Conservation (phyloP, 1,140 invertebrate genomes). For the Oreohelix idahoensis region DNA sequence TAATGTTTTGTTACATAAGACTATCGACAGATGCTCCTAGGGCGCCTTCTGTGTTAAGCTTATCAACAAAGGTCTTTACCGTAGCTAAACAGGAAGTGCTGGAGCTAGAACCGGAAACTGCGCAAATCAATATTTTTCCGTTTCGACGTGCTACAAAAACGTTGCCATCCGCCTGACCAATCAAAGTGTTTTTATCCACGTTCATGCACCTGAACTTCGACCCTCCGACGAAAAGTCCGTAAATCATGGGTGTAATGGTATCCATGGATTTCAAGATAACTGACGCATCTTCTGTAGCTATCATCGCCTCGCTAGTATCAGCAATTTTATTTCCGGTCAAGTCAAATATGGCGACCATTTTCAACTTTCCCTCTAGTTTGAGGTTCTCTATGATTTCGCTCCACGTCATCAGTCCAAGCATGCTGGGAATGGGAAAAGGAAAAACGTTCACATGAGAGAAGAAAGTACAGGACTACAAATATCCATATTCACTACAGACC, state of each 20-base stretch:
- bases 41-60: constrained; percentile 32
- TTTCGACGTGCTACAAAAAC: constrained; percentile 46
- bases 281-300: constrained; percentile 30
- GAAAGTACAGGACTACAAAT: too few species aligned
- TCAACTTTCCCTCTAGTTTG: constrained; percentile 43
- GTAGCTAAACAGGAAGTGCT: constrained; percentile 42
- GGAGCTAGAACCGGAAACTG: constrained; percentile 20
- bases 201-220: constrained; percentile 35
- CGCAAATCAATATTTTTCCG: constrained; percentile 45
- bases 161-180: constrained; percentile 31
- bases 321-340: constrained; percentile 44
- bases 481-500: too few species aligned
- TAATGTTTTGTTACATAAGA: constrained; percentile 34
- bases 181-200: constrained; percentile 45
- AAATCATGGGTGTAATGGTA: constrained; percentile 27
- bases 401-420: constrained; percentile 51
- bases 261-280: constrained; percentile 33
- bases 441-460: too few species aligned
- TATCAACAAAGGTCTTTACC: constrained; percentile 42
- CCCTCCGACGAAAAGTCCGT: constrained; percentile 39
- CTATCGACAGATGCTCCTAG: constrained; percentile 37
- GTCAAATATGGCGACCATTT: constrained; percentile 48
- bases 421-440: background rate
- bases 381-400: constrained; percentile 48
- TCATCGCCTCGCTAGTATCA: constrained; percentile 35